Conservation (phyloP, 2,797 vertebrate genomes). For the Catostomus latipinnis region DNA sequence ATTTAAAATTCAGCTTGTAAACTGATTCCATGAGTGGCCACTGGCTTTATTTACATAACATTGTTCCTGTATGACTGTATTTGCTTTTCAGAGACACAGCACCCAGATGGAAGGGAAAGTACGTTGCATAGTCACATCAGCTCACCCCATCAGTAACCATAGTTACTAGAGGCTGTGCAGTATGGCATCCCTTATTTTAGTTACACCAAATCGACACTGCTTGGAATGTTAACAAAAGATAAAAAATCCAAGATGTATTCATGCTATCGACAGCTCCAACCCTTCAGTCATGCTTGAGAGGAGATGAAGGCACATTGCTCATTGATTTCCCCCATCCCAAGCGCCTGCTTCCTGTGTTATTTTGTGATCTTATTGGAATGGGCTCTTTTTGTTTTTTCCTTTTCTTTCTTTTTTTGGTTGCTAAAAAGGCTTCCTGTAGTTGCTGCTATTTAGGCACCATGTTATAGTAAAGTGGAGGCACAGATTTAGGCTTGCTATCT, state of each 20-base stretch:
- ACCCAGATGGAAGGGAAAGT: slow-evolving; percentile 83
- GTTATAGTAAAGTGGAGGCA: background rate
- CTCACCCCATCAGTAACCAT: slow-evolving; percentile 60
- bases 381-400: slow-evolving; percentile 17
- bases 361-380: slow-evolving; percentile 36
- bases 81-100: slow-evolving; percentile 85
- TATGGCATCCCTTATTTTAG: slow-evolving; percentile 48
- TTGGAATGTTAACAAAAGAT: slow-evolving; percentile 39
- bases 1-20: slow-evolving; percentile 49
- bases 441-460: slow-evolving; percentile 7
- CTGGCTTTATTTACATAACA: slow-evolving; percentile 66
- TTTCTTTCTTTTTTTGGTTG: background rate
- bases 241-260: slow-evolving; percentile 16
- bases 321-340: slow-evolving; percentile 39
- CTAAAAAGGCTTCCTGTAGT: slow-evolving; percentile 1
- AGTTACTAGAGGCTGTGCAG: slow-evolving; percentile 41
- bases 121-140: slow-evolving; percentile 78
- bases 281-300: slow-evolving; percentile 38
- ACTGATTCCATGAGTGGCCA: slow-evolving; percentile 60
- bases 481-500: background rate
- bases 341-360: slow-evolving; percentile 43
- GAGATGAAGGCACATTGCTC: slow-evolving; percentile 48
- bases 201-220: slow-evolving; percentile 17
- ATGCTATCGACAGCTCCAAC: slow-evolving; percentile 37
- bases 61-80: slow-evolving; percentile 77